Evolutionary conservation across 1,140 invertebrate genomes (phyloP), one percentile per base, ranked within the genome.

Genomic region (Drusus annulatus): DNA sequence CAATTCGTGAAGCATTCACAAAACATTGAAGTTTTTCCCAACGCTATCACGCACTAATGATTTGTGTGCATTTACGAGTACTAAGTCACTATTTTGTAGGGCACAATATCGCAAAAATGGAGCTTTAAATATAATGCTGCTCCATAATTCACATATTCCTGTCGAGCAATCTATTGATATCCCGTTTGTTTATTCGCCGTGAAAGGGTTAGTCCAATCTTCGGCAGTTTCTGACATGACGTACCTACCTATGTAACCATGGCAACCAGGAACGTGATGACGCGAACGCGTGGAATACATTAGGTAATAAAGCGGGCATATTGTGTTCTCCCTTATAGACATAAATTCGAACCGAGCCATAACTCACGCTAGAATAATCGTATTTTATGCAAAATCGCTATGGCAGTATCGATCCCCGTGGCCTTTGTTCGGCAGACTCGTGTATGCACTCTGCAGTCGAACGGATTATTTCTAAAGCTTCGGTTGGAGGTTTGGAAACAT

Each of bases 371-470:
- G 82, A 83, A 81, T 83, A 83, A 83, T 81, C 80, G 63, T 81
- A 81, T 81, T 83, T 81, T 83, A 83, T 83, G 82, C 82, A 83
- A 83, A 83, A 83, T 83, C 82, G 79, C 81, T 83, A 83, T 81
- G 82, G 77, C 79, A 81, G 78, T 81, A 83, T 83, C 82, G 82
- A 83, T 81, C 82, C 51, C 17, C 76, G 28, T 73, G 76, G 76
- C 76, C 81, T 78, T 79, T 83, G 79, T 80, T 80, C 79, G 36
- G 56, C 19, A 31, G 21, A 15, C 15, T 68, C 62, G 50, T 51
- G 45, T 36, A n/a, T 71, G 68, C 68, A 65, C 63, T 71, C 15
- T 7, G 51, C 50, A 50, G 16, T 25, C 16, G n/a, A n/a, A 71
- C 68, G 36, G 36, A 69, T 69, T 69, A 69, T 45, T 69, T 69